Evolutionary conservation across 2,113 vertebrate species (phyloP).

Genomic region (Glareola pratincola): DNA sequence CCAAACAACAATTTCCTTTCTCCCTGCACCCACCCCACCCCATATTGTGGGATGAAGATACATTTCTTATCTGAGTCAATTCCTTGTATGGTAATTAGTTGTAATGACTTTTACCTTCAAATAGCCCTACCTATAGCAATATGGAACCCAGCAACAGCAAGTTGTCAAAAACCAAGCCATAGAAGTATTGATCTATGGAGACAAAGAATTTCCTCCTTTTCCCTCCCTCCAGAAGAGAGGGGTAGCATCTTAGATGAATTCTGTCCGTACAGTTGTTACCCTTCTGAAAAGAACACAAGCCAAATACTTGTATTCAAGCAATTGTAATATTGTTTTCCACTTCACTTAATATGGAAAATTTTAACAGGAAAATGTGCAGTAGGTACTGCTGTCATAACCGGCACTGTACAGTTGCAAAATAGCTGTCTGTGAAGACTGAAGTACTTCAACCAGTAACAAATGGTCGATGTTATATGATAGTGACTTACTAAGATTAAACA

Average conservation of each 20-base stretch:
- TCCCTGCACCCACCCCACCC: rapidly evolving
- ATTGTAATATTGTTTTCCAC: neutral
- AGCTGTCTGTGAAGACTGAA: neutral
- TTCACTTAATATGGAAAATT: neutral
- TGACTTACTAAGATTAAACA: neutral
- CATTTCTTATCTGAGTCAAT: neutral
- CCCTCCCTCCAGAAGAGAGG: neutral
- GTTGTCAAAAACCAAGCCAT: neutral
- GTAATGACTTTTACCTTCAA: neutral
- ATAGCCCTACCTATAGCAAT: neutral
- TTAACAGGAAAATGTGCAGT: neutral
- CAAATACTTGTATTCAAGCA: neutral
- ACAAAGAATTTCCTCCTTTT: neutral
- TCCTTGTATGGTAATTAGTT: neutral
- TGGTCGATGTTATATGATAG: neutral
- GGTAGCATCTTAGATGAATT: neutral
- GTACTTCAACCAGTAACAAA: neutral
- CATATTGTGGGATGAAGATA: neutral
- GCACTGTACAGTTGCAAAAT: neutral
- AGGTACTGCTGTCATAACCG: neutral
- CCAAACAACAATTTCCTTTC: neutral
- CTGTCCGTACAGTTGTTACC: neutral
- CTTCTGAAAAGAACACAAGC: neutral
- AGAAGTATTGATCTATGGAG: neutral
- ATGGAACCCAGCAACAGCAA: neutral